Evolutionary conservation across 1,140 invertebrate genomes (phyloP).

Genomic region (Hestina assimilis): DNA sequence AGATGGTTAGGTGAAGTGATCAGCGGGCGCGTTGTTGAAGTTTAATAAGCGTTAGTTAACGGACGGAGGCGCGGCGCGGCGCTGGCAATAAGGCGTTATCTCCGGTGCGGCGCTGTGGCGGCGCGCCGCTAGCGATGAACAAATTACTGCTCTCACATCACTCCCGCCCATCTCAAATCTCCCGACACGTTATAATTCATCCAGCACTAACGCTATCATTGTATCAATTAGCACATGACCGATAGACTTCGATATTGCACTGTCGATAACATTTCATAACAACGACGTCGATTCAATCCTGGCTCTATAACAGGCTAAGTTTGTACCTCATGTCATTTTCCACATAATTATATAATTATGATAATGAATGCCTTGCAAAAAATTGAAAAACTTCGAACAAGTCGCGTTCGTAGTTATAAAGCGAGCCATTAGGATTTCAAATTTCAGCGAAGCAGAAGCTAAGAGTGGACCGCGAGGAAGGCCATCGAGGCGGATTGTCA

Average conservation of each 20-base stretch:
- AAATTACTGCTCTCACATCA: slow-evolving; percentile 52
- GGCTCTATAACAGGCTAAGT: not conserved
- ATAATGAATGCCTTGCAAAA: no score
- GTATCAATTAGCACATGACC: slow-evolving; percentile 49
- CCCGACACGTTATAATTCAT: slow-evolving; percentile 40
- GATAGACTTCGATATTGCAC: slow-evolving; percentile 36
- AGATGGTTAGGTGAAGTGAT: slow-evolving; percentile 75
- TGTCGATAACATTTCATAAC: slow-evolving; percentile 22
- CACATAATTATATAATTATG: no score
- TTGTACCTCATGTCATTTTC: not conserved
- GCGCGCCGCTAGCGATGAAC: slow-evolving; percentile 34
- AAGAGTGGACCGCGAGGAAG: slow-evolving; percentile 68
- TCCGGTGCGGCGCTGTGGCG: slow-evolving; percentile 53
- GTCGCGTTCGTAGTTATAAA: slow-evolving; percentile 28
- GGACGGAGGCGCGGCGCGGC: slow-evolving; percentile 54
- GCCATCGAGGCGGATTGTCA: slow-evolving; percentile 58
- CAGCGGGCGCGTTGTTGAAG: slow-evolving; percentile 71
- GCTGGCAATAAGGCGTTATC: slow-evolving; percentile 71
- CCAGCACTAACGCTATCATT: slow-evolving; percentile 36
- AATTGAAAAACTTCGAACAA: no score
- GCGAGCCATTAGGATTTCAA: slow-evolving; percentile 51
- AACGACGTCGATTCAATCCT: not conserved
- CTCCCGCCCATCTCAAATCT: slow-evolving; percentile 35
- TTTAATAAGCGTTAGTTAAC: slow-evolving; percentile 77
- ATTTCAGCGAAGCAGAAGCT: slow-evolving; percentile 48